Evolutionary conservation across 37 sponge, comb jelly and placozoan species (phyloP).

Genomic region (Beroe forskalii): DNA sequence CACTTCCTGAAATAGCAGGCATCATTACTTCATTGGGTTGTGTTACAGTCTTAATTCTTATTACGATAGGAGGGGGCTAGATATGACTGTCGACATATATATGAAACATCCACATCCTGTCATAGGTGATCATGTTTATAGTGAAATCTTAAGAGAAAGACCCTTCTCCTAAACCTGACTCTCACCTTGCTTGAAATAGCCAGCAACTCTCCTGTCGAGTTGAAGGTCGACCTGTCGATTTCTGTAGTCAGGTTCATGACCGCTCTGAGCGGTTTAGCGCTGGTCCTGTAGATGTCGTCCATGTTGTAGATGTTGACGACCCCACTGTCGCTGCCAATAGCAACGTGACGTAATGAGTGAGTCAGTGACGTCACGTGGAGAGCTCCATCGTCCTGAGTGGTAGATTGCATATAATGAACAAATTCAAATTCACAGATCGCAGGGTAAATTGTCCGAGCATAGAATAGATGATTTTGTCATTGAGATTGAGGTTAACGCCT

Average conservation of each 20-base stretch:
- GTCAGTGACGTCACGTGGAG: conserved; percentile 17
- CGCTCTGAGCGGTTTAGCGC: not conserved
- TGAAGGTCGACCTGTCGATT: not conserved
- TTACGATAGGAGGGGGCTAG: too few relatives aligned
- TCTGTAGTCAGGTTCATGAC: conserved; percentile 55
- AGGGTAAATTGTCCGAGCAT: too few relatives aligned
- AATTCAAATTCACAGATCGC: too few relatives aligned
- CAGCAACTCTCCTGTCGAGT: conserved; percentile 62
- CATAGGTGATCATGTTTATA: too few relatives aligned
- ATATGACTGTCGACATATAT: too few relatives aligned
- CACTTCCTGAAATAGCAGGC: conserved; percentile 28
- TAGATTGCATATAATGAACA: too few relatives aligned
- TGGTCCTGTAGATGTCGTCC: not conserved
- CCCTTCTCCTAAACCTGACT: not conserved
- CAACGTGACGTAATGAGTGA: not conserved
- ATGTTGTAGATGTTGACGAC: conserved; percentile 63
- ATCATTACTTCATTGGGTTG: too few relatives aligned
- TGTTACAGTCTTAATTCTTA: too few relatives aligned
- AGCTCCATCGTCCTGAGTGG: conserved; percentile 45
- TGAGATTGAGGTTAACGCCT: too few relatives aligned
- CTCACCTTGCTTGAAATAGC: conserved; percentile 63
- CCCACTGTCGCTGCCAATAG: conserved; percentile 53
- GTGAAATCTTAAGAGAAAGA: too few relatives aligned
- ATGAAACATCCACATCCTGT: too few relatives aligned
- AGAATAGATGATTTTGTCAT: too few relatives aligned